These are phyloP conservation scores for Calvadosia cruxmelitensis DNA, from an alignment of 30 jellyfish, hydroid and myxozoan genomes.

Conservation along the genomic window DNA sequence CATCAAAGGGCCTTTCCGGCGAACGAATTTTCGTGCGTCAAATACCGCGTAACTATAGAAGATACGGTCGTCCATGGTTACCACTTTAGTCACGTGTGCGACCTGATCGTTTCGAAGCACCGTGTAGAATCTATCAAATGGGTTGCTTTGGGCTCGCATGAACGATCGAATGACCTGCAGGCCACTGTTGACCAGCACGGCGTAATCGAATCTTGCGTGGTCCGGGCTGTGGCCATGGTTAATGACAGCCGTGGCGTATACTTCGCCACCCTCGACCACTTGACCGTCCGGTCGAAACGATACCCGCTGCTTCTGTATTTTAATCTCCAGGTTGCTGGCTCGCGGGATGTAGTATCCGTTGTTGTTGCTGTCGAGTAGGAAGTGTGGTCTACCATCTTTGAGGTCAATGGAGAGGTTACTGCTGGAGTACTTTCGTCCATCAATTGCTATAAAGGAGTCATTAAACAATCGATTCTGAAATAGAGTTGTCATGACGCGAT, in stretches of 20 bases:
- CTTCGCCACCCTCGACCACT: neutral
- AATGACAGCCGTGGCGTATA: slow-evolving; percentile 9
- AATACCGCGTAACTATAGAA: neutral
- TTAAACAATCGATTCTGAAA: slow-evolving; percentile 7
- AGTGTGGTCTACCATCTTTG: neutral
- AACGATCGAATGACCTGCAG: neutral
- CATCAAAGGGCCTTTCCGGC: neutral
- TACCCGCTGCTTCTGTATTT: neutral
- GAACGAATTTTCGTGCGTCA: neutral
- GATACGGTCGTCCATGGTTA: neutral
- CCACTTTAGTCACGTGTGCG: neutral
- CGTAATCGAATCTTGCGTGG: slow-evolving; percentile 13
- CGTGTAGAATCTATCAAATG: neutral
- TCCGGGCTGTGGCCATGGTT: slow-evolving; percentile 9
- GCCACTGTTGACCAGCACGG: slow-evolving; percentile 12
- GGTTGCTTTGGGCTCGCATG: neutral
- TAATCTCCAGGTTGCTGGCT: neutral
- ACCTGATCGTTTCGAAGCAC: neutral
- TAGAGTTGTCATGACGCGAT: slow-evolving; percentile 13
- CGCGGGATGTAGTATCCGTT: slow-evolving; percentile 1
- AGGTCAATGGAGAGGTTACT: neutral
- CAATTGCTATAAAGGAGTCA: neutral
- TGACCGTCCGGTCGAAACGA: slow-evolving; percentile 2
- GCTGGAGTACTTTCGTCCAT: slow-evolving; percentile 1
- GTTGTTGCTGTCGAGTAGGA: slow-evolving; percentile 1